phyloP scores from a whole-genome alignment of 2,797 vertebrate species.

The Danio tinwini region DNA sequence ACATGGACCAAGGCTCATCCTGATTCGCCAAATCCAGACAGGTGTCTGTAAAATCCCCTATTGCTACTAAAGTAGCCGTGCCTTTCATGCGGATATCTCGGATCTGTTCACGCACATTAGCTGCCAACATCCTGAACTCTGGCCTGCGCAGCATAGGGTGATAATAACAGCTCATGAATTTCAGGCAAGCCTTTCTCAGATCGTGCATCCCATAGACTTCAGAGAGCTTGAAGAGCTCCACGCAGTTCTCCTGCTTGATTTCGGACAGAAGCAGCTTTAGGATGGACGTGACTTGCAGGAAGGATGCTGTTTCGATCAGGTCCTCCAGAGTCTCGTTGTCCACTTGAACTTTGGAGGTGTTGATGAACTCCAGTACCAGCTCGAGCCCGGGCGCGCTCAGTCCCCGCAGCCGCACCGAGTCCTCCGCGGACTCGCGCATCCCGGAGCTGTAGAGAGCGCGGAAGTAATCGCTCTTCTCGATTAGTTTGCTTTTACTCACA shows the following conservation, averaged over 20 bases:
- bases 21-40: conserved; percentile 77
- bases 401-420: conserved; percentile 87
- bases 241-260: conserved; percentile 87
- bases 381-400: conserved; percentile 90
- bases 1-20: conserved; percentile 87
- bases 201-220: conserved; percentile 91
- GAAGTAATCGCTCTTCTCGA: conserved; percentile 97
- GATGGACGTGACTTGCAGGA: conserved; percentile 91
- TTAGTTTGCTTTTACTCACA: conserved; percentile 90
- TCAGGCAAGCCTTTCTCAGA: conserved; percentile 83
- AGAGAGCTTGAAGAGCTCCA: conserved; percentile 87
- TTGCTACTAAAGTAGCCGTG: conserved; percentile 83
- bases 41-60: conserved; percentile 84
- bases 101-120: conserved; percentile 77
- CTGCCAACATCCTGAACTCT: conserved; percentile 80
- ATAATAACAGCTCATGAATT: conserved; percentile 88
- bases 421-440: conserved; percentile 91
- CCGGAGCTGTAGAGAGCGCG: conserved; percentile 93
- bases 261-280: conserved; percentile 86
- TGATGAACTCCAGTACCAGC: conserved; percentile 92
- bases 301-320: conserved; percentile 92
- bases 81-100: conserved; percentile 86
- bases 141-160: conserved; percentile 86
- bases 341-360: conserved; percentile 86
- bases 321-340: conserved; percentile 86